A percentile compares a stretch with the other conserved stretches of the same genome.
Evolutionary conservation across 2,113 vertebrate genomes (phyloP).

Genomic region (Glaucomys volans): DNA sequence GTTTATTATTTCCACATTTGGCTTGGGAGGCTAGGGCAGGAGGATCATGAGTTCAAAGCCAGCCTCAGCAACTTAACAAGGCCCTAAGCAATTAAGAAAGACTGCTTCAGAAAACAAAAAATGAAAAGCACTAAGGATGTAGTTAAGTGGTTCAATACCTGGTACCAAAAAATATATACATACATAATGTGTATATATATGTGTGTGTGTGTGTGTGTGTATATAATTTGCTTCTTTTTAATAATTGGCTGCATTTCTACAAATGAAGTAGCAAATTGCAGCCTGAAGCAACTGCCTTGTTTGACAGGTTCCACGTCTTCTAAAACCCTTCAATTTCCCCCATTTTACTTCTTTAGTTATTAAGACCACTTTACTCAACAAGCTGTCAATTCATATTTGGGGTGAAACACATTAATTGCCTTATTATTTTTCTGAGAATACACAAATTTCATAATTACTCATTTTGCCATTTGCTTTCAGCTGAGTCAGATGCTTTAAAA

Average conservation of each 20-base stretch:
- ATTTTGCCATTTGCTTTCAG: background rate
- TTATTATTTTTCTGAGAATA: conserved; percentile 1
- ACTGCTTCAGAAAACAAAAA: no score
- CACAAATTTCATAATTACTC: background rate
- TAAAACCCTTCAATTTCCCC: background rate
- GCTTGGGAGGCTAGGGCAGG: no score
- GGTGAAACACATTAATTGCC: background rate
- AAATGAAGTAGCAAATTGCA: conserved; percentile 25
- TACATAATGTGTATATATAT: no score
- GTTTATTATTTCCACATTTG: background rate
- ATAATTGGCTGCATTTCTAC: background rate
- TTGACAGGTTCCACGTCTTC: background rate
- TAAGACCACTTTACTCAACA: background rate
- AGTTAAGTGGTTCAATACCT: no score
- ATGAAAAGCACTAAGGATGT: no score
- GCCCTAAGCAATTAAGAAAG: no score
- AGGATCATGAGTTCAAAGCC: no score
- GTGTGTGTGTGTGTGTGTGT: no score
- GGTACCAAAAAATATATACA: no score
- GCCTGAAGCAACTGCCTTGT: background rate
- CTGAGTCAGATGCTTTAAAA: conserved; percentile 30
- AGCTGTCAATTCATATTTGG: background rate
- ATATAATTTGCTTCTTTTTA: conserved; percentile 36
- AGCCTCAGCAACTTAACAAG: no score
- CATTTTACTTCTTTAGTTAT: conserved; percentile 21